Conservation (phyloP, 2,797 vertebrate genomes). For the Scyliorhinus canicula region DNA sequence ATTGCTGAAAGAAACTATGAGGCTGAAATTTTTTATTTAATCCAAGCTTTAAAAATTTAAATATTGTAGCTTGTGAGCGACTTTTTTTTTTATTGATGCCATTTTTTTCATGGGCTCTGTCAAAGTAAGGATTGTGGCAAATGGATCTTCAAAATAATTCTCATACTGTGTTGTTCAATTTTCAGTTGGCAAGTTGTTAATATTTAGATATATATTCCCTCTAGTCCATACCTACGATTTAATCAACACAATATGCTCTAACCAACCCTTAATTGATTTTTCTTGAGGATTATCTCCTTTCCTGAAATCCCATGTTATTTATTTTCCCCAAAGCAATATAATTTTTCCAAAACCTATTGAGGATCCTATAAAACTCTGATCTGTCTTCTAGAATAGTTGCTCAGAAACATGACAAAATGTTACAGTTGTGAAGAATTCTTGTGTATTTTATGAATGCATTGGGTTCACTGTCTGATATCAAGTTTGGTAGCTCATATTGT, state of each 20-base stretch:
- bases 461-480: background rate
- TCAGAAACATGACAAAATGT: background rate
- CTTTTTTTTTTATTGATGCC: background rate
- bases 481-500: background rate
- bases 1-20: background rate
- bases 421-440: conserved; percentile 14
- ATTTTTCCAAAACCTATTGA: background rate
- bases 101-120: background rate
- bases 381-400: background rate
- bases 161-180: background rate
- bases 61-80: background rate
- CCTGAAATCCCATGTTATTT: background rate
- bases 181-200: background rate
- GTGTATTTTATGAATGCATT: background rate
- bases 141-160: background rate
- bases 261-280: background rate
- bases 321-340: background rate
- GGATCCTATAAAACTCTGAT: background rate
- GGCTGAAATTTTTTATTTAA: background rate
- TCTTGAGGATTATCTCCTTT: background rate
- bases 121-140: background rate
- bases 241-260: background rate
- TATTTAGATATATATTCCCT: background rate
- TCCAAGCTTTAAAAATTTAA: background rate
- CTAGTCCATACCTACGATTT: background rate